Evolutionary conservation across 2,888 invertebrate genomes (phyloP).

Genomic region (Halictus quadricinctus): DNA sequence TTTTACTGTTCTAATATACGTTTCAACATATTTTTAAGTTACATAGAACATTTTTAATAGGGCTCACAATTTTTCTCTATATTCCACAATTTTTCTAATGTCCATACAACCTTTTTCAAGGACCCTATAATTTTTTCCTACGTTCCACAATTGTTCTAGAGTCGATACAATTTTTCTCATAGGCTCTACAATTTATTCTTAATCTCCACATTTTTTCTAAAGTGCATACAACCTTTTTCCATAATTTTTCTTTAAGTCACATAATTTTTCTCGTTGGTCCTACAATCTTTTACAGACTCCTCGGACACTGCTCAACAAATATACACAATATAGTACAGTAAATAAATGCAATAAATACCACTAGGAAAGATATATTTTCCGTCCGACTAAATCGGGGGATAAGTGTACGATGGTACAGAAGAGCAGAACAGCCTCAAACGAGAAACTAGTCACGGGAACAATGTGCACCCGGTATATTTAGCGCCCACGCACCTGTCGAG

Average conservation of each 20-base stretch:
- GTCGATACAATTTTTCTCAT: too few species aligned
- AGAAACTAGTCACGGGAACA: background rate
- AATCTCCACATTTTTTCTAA: too few species aligned
- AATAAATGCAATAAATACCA: background rate
- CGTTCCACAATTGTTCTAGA: background rate
- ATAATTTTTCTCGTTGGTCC: too few species aligned
- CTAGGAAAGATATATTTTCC: background rate
- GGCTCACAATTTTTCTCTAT: background rate
- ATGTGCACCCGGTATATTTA: conserved; percentile 42
- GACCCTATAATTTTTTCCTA: background rate
- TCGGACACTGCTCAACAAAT: background rate
- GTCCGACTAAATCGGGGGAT: background rate
- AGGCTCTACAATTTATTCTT: too few species aligned
- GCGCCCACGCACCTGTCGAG: conserved; percentile 35
- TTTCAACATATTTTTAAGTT: background rate
- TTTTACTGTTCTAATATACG: background rate
- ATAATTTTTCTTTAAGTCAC: too few species aligned
- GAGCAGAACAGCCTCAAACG: background rate
- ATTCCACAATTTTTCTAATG: background rate
- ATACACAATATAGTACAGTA: background rate
- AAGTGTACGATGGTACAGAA: background rate
- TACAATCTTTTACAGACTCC: background rate
- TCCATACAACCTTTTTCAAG: too few species aligned
- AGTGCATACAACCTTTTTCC: too few species aligned
- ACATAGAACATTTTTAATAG: background rate